phyloP scores from a whole-genome alignment of 1,140 invertebrate genomes.

The Batillaria attramentaria region DNA sequence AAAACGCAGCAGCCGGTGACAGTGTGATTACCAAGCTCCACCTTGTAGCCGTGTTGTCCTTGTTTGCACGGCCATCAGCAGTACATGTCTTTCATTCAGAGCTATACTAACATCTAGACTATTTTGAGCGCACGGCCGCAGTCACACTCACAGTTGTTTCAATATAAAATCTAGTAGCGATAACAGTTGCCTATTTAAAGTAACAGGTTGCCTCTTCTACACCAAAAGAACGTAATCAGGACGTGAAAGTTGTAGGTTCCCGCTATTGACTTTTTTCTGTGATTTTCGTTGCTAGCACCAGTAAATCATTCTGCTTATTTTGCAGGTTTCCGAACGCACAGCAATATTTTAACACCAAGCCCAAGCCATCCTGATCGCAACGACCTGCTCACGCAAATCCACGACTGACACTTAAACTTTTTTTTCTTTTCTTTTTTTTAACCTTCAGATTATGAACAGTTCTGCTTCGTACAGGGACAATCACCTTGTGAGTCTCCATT shows the following conservation, averaged over 20 bases:
- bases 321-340: conserved; percentile 30
- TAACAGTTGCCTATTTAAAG: background rate
- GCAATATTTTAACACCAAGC: conserved; percentile 22
- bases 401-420: background rate
- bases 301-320: background rate
- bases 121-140: too few relatives aligned
- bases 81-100: too few relatives aligned
- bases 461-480: too few relatives aligned
- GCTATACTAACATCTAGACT: too few relatives aligned
- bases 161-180: background rate
- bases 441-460: background rate
- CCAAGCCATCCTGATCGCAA: conserved; percentile 30
- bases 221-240: background rate
- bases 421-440: background rate
- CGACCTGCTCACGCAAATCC: too few relatives aligned
- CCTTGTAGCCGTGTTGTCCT: too few relatives aligned
- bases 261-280: background rate
- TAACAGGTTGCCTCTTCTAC: background rate
- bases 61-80: too few relatives aligned
- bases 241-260: background rate
- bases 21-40: too few relatives aligned
- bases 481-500: too few relatives aligned
- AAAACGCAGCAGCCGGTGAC: too few relatives aligned
- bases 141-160: too few relatives aligned
- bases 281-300: background rate